Percentiles rank a stretch among this genome's conserved stretches.
These are phyloP conservation scores for Bradypodion ventrale DNA, from an alignment of 2,797 vertebrate species.

Conservation along the genomic window DNA sequence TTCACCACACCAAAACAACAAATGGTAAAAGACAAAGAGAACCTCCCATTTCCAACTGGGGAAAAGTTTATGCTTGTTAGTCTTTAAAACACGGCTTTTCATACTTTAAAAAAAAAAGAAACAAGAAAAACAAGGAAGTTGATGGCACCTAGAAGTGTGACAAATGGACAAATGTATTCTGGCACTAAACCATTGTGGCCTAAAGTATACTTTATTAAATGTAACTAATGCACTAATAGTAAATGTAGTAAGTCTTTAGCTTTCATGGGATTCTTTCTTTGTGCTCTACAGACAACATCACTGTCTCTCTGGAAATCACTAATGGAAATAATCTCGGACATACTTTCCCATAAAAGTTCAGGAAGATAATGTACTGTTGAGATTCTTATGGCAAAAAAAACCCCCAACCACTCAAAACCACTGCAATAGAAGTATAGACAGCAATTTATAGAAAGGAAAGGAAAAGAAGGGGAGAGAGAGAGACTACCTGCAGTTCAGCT, in stretches of 20 bases:
- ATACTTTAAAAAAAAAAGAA: neutral
- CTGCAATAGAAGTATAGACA: conserved; percentile 19
- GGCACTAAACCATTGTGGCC: neutral
- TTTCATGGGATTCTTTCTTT: neutral
- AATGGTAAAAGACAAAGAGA: conserved; percentile 36
- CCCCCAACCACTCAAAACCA: neutral
- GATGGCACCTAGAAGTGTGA: neutral
- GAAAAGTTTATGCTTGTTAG: neutral
- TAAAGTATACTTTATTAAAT: neutral
- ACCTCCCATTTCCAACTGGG: conserved; percentile 43
- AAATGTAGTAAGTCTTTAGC: too few relatives aligned
- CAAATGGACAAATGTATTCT: too few relatives aligned
- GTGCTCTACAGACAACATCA: neutral
- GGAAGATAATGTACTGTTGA: conserved; percentile 58
- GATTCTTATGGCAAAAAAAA: conserved; percentile 51
- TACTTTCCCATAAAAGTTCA: conserved; percentile 64
- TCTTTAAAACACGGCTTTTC: too few relatives aligned
- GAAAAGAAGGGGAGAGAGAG: neutral
- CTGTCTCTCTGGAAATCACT: conserved; percentile 7
- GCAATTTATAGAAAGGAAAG: conserved; percentile 18
- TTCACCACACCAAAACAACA: conserved; percentile 38
- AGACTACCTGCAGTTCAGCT: conserved; percentile 25
- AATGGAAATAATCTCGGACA: conserved; percentile 57
- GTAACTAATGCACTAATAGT: neutral
- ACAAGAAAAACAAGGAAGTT: neutral